Conservation (phyloP, 2,113 vertebrate genomes). For the Hyperopisus bebe region DNA sequence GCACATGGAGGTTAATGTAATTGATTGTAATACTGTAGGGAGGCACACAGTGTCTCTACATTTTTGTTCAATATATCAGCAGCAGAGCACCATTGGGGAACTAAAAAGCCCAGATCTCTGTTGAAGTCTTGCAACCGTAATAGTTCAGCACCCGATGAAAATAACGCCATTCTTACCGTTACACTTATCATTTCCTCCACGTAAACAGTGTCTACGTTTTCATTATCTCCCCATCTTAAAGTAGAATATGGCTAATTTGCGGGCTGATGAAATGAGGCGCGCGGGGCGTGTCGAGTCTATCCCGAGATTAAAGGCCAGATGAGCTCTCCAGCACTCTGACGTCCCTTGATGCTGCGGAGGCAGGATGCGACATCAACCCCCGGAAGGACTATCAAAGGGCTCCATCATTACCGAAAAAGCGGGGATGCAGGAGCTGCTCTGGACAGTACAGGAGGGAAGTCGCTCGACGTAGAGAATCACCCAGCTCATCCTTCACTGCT, state of each 20-base stretch:
- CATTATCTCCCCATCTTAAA: not conserved
- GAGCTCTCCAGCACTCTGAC: not conserved
- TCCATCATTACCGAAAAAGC: not conserved
- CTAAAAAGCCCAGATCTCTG: not conserved
- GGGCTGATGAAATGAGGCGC: not conserved
- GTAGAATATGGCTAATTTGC: not conserved
- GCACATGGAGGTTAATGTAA: not conserved
- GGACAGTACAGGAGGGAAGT: not conserved
- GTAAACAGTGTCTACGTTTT: not conserved
- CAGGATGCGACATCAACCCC: not conserved
- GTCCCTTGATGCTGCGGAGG: not conserved
- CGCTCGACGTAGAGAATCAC: not conserved
- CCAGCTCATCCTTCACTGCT: not conserved
- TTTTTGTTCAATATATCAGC: not conserved
- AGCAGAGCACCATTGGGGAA: not conserved
- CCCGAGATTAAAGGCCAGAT: conserved; percentile 16
- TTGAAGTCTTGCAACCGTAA: not conserved
- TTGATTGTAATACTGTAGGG: not conserved
- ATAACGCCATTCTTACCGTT: not conserved
- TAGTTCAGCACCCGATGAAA: not conserved
- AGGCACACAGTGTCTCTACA: not conserved
- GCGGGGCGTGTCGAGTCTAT: not conserved
- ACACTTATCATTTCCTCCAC: not conserved
- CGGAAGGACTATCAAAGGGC: not conserved
- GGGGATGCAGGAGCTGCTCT: not conserved